Conservation (phyloP, 1,140 invertebrate species). For the Tetraneura akinire region DNA sequence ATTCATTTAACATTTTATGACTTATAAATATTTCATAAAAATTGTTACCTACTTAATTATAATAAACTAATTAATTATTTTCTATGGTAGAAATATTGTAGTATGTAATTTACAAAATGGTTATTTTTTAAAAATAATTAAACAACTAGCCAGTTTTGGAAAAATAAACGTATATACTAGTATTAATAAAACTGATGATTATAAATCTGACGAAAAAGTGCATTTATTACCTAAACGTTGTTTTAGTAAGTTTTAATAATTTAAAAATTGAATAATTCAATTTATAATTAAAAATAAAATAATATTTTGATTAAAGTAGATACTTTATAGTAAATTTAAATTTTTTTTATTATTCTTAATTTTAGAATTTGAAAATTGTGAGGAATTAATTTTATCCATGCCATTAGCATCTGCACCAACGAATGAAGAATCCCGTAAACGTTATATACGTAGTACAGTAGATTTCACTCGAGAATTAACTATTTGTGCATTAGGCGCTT, state of each 20-base stretch:
- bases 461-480: constrained; percentile 66
- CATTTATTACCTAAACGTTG: constrained; percentile 64
- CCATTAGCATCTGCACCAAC: constrained; percentile 65
- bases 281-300: too few species aligned
- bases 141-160: constrained; percentile 54
- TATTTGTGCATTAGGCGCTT: constrained; percentile 72
- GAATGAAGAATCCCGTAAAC: constrained; percentile 64
- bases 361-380: constrained; percentile 67
- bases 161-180: constrained; percentile 56
- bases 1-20: background rate
- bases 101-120: constrained; percentile 41
- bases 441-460: constrained; percentile 70
- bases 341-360: constrained; percentile 52
- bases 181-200: constrained; percentile 54
- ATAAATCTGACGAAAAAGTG: constrained; percentile 58
- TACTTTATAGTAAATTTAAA: too few species aligned
- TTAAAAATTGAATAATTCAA: background rate
- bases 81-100: constrained; percentile 53
- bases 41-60: constrained; percentile 54
- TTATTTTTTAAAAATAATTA: constrained; percentile 18
- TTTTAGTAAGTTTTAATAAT: constrained; percentile 60
- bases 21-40: constrained; percentile 60
- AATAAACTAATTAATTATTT: background rate
- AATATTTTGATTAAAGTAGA: too few species aligned
- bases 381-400: constrained; percentile 65